Evolutionary conservation across 2,888 invertebrate species (phyloP), one percentile per base, ranked within the genome.

Genomic region (Oithona nana): DNA sequence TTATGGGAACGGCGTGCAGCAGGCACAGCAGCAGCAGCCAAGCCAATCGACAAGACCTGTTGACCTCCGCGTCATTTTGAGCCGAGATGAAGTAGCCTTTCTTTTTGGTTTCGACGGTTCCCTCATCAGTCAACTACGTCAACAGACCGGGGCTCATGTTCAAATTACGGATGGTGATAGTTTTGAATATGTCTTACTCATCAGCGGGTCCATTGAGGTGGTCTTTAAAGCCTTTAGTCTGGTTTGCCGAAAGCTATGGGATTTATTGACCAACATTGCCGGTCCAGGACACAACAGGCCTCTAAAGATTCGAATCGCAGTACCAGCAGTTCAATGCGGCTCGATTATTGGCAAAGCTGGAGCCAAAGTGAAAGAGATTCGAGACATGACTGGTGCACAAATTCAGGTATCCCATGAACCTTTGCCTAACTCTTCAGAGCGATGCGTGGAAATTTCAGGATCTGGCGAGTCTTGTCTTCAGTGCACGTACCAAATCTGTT

Each of bases 221-320:
- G 28, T 61, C 13, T 54, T 61, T n/a, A 61, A 61, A 28, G 61
- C 61, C 13, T 61, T 61, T 20, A 54, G 61, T 22, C 30, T 61
- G 29, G 54, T 61, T 2, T 29, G 52, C 24, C 51, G 61, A 6
- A 61, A 61, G 28, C 61, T 61, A 1, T 61, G 61, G 51, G 61
- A 61, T 22, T 54, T 61, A 20, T 20, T 61, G 8, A 29, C 29
- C n/a, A 61, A 31, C 52, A 24, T 61, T 13, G 22, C 29, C 6
- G 54, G 28, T n/a, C 61, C 61, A 52, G 16, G 22, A 2, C 28
- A 54, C 52, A 20, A 20, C 3, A 13, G 26, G 59, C 30, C 39
- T 11, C 54, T 61, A n/a, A 49, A 30, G 4, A 49, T 61, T 29
- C 24, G 61, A 24, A 16, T 60, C 6, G 61, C 52, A 20, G 61